Base-by-base conservation (phyloP, 2,888 invertebrate species). In the Apocheima hispidaria region DNA sequence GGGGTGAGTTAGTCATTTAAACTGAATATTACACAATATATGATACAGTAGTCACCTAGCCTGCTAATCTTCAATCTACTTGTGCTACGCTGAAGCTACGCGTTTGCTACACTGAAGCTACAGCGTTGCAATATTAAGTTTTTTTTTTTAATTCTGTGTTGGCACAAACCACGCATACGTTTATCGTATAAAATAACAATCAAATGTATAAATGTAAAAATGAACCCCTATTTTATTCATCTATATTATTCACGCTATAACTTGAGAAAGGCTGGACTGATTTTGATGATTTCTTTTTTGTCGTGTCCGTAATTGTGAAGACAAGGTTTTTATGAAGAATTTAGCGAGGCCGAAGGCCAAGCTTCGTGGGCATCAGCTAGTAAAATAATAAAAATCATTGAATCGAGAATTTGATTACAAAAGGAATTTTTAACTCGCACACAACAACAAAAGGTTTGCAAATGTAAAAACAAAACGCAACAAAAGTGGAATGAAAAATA, bases 391-490 rank as follows among this genome's bases (percentile, higher is more conserved):
- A 46, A 61, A 61, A 57, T 57, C 52, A 49, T 38, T 60, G 51
- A 62, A 60, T 58, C 40, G 48, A 6, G 35, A 33, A 43, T 35
- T 36, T 43, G 41, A 49, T 41, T 43, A 55, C 60, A 38, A 43
- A 28, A 48, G 23, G 21, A 40, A 49, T 57, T 46, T 59, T 59
- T 36, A 51, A 46, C 40, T 58, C 18, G 16, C 57, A 40, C 51
- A 40, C 36, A 53, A 33, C 9, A 56, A 58, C 62, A 67, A 69
- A 65, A 58, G 63, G 61, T 60, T 61, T 53, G 49, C 30, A 35
- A 50, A 65, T 64, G 58, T 65, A 62, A 57, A n/a, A 63, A 60
- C 62, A 59, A 65, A 66, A 66, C 57, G 57, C 50, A 49, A 65
- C 60, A 65, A 62, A 61, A 66, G 59, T 63, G 38, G 50, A 50